phyloP scores from a whole-genome alignment of 2,113 vertebrate genomes.

The Tragulus kanchil region DNA sequence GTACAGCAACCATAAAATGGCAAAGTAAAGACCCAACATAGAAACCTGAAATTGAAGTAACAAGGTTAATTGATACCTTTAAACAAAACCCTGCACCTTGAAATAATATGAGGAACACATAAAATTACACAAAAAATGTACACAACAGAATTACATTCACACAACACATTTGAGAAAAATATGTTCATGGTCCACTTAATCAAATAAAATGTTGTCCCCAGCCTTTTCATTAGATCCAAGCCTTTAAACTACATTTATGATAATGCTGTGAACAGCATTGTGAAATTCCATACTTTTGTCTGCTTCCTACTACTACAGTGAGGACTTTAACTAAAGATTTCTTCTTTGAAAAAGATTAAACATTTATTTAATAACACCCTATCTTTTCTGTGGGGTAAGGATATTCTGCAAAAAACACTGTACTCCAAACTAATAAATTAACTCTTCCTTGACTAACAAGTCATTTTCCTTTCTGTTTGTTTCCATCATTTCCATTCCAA shows the following conservation, averaged over 20 bases:
- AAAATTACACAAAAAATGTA: background rate
- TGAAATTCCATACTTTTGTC: background rate
- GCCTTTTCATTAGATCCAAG: background rate
- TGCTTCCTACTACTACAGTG: background rate
- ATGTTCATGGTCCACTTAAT: background rate
- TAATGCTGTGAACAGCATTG: background rate
- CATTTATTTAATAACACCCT: background rate
- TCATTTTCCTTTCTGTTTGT: background rate
- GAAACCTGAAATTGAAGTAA: background rate
- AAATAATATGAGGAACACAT: background rate
- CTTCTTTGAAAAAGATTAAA: background rate
- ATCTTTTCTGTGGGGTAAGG: background rate
- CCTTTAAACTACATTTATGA: background rate
- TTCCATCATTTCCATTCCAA: background rate
- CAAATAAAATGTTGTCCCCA: background rate
- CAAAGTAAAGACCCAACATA: background rate
- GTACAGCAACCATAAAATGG: constrained; percentile 9
- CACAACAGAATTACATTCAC: background rate
- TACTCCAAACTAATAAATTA: background rate
- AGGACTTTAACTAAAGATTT: background rate
- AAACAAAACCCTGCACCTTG: background rate
- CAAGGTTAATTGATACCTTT: background rate
- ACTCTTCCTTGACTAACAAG: background rate
- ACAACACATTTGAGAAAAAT: background rate
- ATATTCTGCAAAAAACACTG: background rate